Base-by-base conservation (phyloP, 2,888 invertebrate genomes). In the Cyclophora punctaria region DNA sequence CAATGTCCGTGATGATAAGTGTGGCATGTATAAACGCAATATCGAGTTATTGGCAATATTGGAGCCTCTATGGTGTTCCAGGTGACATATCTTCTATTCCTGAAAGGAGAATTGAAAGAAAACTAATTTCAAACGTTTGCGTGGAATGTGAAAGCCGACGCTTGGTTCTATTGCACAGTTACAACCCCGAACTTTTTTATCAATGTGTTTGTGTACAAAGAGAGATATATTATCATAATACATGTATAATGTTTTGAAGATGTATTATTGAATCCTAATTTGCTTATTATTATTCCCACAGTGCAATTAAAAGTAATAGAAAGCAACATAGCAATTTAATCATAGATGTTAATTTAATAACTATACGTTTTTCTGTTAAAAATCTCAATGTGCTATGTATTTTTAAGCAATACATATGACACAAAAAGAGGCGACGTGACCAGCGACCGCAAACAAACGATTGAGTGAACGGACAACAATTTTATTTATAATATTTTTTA, bases 71-170 rank as follows among this genome's bases (percentile, higher is more conserved):
- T 64, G 59, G 65, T 64, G 58, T 64, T 68, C 62, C 60, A 69
- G 64, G 59, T 65, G 61, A 58, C 59, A 54, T 63, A 61, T 63
- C 56, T 59, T 60, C 57, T 59, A 59, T 52, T 52, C 60, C 35
- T 5, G 7, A 45, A 49, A 33, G 44, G 46, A 47, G 35, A 64
- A 66, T 55, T 63, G 64, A 67, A 67, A 69, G 71, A 69, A 78
- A 78, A 76, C 73, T 76, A 77, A 79, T 81, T 78, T 75, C 68
- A 65, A 66, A 63, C 70, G 67, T 73, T 71, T 67, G 44, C n/a
- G 42, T 37, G 37, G 37, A 4, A 37, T 37, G 5, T 37, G 37
- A 5, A 37, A 37, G 37, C 4, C 37, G 37, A 37, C 4, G 37
- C 37, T 37, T 5, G 37, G 37, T 37, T 37, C 37, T 5, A 37